Percentiles rank a stretch among this genome's conserved stretches.
These are phyloP conservation scores for Pissodes strobi DNA, from an alignment of 1,140 invertebrate species.

Conservation along the genomic window DNA sequence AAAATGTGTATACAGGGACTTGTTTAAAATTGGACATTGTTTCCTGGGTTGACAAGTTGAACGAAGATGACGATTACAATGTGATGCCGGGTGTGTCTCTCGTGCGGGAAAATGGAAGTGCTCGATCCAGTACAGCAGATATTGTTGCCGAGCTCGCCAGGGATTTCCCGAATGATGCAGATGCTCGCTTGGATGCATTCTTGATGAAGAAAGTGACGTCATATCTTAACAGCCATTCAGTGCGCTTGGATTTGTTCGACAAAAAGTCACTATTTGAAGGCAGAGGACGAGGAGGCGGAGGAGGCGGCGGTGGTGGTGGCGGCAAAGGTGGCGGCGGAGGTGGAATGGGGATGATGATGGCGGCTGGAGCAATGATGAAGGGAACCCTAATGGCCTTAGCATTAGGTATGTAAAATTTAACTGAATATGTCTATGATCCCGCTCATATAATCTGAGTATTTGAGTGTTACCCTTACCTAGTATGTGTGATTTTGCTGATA, in stretches of 20 bases:
- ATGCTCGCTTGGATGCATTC: slow-evolving; percentile 75
- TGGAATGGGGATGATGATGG: slow-evolving; percentile 63
- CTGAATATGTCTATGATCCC: too few relatives aligned
- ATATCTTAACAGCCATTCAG: slow-evolving; percentile 72
- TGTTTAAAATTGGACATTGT: slow-evolving; percentile 82
- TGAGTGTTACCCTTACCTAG: too few relatives aligned
- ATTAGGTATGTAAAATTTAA: slow-evolving; percentile 26
- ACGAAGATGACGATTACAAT: slow-evolving; percentile 65
- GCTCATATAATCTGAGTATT: too few relatives aligned
- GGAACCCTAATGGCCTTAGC: slow-evolving; percentile 75
- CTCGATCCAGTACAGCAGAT: slow-evolving; percentile 64
- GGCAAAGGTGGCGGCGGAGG: slow-evolving; percentile 63
- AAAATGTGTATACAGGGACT: slow-evolving; percentile 71
- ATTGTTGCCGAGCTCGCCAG: slow-evolving; percentile 73
- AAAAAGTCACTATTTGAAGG: slow-evolving; percentile 61
- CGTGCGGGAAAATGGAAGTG: slow-evolving; percentile 67
- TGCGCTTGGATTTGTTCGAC: slow-evolving; percentile 73
- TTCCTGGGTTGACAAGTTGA: slow-evolving; percentile 73
- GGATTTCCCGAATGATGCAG: slow-evolving; percentile 74
- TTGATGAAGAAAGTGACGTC: slow-evolving; percentile 71
- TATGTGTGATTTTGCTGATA: too few relatives aligned
- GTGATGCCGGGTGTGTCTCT: slow-evolving; percentile 73
- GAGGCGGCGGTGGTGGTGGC: slow-evolving; percentile 57
- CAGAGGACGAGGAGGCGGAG: slow-evolving; percentile 59
- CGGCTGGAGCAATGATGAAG: slow-evolving; percentile 68